phyloP scores from a whole-genome alignment of 2,888 invertebrate genomes.

The Elmis aenea region DNA sequence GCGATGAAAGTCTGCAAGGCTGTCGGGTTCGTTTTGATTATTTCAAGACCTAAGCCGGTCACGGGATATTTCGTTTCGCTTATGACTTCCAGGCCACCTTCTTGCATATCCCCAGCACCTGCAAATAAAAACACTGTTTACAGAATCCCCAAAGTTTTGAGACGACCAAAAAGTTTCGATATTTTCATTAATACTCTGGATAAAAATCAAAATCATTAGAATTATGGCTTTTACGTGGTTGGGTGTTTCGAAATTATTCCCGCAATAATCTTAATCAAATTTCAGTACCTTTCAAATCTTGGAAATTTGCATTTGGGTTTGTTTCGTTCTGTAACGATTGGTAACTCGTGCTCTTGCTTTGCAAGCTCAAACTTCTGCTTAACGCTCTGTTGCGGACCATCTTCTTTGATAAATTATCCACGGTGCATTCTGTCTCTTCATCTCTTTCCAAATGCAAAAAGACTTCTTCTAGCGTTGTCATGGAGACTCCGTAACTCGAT shows the following conservation, averaged over 20 bases:
- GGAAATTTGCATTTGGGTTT: no score
- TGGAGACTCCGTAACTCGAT: conserved; percentile 79
- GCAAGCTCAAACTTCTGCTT: conserved; percentile 65
- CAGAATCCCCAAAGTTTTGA: no score
- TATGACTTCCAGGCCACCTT: conserved; percentile 46
- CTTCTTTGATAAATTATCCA: conserved; percentile 70
- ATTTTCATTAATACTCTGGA: no score
- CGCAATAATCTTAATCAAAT: no score
- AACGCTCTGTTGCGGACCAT: conserved; percentile 67
- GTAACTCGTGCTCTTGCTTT: conserved; percentile 71
- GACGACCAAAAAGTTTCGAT: no score
- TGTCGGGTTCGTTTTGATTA: conserved; percentile 59
- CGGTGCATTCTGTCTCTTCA: conserved; percentile 59
- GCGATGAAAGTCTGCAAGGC: conserved; percentile 62
- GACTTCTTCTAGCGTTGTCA: conserved; percentile 84
- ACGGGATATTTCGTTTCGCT: conserved; percentile 51
- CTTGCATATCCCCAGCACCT: conserved; percentile 48
- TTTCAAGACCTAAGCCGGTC: conserved; percentile 57
- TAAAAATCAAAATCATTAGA: no score
- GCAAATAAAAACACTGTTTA: conserved; percentile 20
- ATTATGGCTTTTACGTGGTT: no score
- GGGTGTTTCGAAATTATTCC: no score
- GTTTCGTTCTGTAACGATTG: conserved; percentile 61
- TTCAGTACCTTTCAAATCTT: no score
- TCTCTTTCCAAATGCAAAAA: conserved; percentile 76